Evolutionary conservation across 2,888 invertebrate genomes (phyloP), one percentile per base, ranked within the genome.

Genomic region (Mythimna vitellina): DNA sequence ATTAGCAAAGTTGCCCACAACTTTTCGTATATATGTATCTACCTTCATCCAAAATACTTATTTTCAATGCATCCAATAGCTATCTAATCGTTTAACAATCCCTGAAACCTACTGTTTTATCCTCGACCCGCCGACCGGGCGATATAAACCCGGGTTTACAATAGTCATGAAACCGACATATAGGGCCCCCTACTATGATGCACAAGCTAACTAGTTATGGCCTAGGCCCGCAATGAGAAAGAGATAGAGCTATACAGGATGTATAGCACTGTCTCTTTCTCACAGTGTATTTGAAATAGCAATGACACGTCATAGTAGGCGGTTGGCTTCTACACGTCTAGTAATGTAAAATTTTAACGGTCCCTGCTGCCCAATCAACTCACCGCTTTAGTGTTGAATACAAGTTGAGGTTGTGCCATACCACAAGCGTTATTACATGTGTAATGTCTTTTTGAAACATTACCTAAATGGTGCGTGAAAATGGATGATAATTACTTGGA

Each of bases 331-430:
- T 25, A 54, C 73, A 79, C 80, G 73, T 60, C 20, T 49, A 14
- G 25, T 73, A 51, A 56, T 25, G 64, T 76, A 64, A 56, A 79
- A 65, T 73, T 65, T 79, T 79, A 76, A 76, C 60, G 74, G 20
- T 29, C 73, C 63, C 58, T 32, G 29, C 73, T 73, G 76, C 0
- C 80, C 49, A 65, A 79, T 79, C 51, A 61, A 42, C 74, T 61
- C 60, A 63, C 49, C 20, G 25, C 57, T 67, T 76, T 64, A 64
- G 42, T 51, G 54, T 49, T 29, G 25, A 51, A 54, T 60, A 5
- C 17, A 51, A 17, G 49, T 38, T 51, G 20, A 46, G 46, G 10
- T 22, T 49, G 32, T n/a, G 53, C 38, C 35, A 46, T 49, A 63
- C n/a, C 49, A 32, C 12, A 56, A 32, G 5, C 25, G 46, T 75